Evolutionary conservation across 2,797 vertebrate genomes (phyloP).

Genomic region (Xiphophorus birchmanni): DNA sequence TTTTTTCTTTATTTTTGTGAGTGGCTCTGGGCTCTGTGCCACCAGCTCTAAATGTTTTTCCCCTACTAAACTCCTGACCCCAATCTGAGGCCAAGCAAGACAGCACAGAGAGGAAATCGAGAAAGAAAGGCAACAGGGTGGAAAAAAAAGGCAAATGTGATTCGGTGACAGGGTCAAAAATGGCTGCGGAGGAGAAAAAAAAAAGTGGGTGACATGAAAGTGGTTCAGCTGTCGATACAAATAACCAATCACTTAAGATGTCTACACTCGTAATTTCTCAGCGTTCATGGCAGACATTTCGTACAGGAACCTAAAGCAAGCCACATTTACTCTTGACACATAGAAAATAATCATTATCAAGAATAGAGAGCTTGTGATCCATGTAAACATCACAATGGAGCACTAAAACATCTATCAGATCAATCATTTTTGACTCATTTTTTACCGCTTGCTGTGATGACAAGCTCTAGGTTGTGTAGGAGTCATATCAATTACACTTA

Average conservation of each 20-base stretch:
- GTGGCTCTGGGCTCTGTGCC: constrained; percentile 77
- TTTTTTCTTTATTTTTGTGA: constrained; percentile 39
- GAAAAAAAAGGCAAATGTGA: constrained; percentile 55
- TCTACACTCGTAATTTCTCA: constrained; percentile 16
- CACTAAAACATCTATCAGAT: constrained; percentile 47
- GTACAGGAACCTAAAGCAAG: not conserved
- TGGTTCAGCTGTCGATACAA: not conserved
- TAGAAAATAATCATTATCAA: constrained; percentile 38
- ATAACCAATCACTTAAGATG: constrained; percentile 17
- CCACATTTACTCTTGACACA: constrained; percentile 12
- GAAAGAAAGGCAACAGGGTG: constrained; percentile 34
- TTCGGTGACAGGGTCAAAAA: constrained; percentile 44
- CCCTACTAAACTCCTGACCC: constrained; percentile 85
- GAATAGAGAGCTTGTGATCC: constrained; percentile 14
- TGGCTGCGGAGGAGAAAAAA: constrained; percentile 40
- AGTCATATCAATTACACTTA: constrained; percentile 69
- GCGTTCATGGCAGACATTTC: constrained; percentile 6
- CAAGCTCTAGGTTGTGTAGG: constrained; percentile 67
- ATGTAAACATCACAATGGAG: constrained; percentile 48
- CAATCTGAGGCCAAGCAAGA: constrained; percentile 78
- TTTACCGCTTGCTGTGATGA: constrained; percentile 53
- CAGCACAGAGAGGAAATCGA: constrained; percentile 53
- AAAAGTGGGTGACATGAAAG: not conserved
- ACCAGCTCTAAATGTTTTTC: constrained; percentile 80
- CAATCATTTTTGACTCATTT: constrained; percentile 51